Evolutionary conservation across 92 coral and sea anemone genomes (phyloP).

Genomic region (Zoanthus sociatus): DNA sequence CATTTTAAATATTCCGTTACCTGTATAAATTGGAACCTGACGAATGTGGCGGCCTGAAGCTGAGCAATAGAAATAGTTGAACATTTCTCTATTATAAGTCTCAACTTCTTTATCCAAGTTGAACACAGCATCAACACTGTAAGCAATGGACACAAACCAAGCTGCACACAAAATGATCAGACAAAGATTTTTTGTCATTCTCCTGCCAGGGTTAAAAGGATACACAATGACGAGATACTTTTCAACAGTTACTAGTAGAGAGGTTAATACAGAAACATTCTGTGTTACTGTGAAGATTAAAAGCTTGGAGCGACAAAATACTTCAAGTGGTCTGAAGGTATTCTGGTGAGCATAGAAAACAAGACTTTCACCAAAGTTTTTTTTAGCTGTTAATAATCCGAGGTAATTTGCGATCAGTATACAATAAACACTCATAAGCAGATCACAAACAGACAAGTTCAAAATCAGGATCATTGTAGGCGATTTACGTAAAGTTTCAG

Average conservation of each 20-base stretch:
- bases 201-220: conserved; percentile 25
- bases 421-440: conserved; percentile 16
- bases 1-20: background rate
- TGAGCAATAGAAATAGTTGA: background rate
- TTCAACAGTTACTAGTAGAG: conserved; percentile 19
- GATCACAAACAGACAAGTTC: background rate
- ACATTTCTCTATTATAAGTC: background rate
- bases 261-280: conserved; percentile 63
- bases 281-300: background rate
- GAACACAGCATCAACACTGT: background rate
- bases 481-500: too few relatives aligned
- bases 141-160: background rate
- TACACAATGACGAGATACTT: conserved; percentile 16
- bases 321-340: background rate
- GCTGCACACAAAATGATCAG: background rate
- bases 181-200: background rate
- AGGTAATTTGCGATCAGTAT: background rate
- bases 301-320: background rate
- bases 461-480: background rate
- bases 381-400: background rate
- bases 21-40: background rate
- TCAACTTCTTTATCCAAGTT: background rate
- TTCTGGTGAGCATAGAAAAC: background rate
- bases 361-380: background rate
- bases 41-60: background rate